phyloP scores from a whole-genome alignment of 2,888 invertebrate genomes.

The Clusia tigrina region DNA sequence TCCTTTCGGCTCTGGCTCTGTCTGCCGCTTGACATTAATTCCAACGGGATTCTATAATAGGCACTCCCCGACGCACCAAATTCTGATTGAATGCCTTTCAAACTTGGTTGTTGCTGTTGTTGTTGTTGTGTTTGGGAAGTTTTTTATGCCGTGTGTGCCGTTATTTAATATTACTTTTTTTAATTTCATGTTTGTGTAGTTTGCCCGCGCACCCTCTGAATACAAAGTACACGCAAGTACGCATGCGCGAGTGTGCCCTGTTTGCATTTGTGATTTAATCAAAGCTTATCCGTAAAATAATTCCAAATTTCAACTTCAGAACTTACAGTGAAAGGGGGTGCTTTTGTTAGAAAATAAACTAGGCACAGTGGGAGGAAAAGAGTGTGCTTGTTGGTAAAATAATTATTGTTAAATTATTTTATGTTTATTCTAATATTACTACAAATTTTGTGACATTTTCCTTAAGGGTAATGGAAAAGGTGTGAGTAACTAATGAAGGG shows the following conservation, averaged over 20 bases:
- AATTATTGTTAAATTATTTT: no score
- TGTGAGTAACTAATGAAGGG: no score
- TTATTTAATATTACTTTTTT: conserved; percentile 15
- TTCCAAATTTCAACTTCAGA: conserved; percentile 18
- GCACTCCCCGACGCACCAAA: conserved; percentile 14
- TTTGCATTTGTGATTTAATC: conserved; percentile 35
- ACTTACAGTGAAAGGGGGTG: conserved; percentile 18
- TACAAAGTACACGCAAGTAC: no score
- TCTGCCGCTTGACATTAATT: conserved; percentile 23
- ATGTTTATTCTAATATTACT: no score
- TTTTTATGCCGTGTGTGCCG: conserved; percentile 12
- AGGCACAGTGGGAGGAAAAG: conserved; percentile 20
- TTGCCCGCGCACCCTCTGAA: background rate
- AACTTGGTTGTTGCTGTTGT: conserved; percentile 1
- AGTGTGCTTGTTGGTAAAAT: no score
- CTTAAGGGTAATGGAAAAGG: no score
- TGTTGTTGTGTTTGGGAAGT: background rate
- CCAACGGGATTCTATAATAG: conserved; percentile 21
- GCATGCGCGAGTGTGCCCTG: conserved; percentile 10
- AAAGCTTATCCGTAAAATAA: conserved; percentile 34
- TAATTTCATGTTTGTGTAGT: background rate
- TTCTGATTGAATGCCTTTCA: background rate
- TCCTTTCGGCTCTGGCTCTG: conserved; percentile 3
- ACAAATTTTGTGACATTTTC: no score
- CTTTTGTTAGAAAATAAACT: background rate